Conservation (phyloP, 2,113 vertebrate species). For the Myanophis thanlyinensis region DNA sequence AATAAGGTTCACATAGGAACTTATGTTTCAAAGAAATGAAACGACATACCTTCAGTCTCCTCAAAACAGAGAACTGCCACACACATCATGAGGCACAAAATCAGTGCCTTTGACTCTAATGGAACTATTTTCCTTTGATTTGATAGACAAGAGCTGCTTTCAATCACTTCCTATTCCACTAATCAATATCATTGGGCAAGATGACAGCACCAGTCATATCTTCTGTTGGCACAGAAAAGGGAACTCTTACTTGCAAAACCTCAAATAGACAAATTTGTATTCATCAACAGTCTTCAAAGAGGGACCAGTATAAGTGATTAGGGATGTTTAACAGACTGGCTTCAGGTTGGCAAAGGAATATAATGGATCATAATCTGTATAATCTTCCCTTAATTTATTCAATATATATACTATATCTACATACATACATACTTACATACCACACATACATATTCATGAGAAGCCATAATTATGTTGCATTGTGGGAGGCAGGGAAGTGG, state of each 20-base stretch:
- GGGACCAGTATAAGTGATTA: background rate
- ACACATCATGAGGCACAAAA: background rate
- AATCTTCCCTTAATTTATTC: background rate
- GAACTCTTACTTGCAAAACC: background rate
- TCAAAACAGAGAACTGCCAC: background rate
- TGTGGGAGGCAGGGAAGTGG: no score
- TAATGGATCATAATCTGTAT: background rate
- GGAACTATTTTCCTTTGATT: background rate
- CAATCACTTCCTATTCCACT: background rate
- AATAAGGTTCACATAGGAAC: background rate
- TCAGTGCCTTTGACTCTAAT: background rate
- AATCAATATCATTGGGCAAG: background rate
- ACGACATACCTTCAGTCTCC: background rate
- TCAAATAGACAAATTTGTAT: background rate
- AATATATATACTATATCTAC: background rate
- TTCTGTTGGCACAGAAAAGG: background rate
- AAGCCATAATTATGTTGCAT: no score
- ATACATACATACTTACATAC: no score
- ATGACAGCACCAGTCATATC: background rate
- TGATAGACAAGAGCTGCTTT: background rate
- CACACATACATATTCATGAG: no score
- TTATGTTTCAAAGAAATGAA: background rate
- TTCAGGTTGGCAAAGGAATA: background rate
- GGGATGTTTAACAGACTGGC: background rate
- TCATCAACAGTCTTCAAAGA: background rate